Evolutionary conservation across 2,888 invertebrate genomes (phyloP), one percentile per base, ranked within the genome.

Genomic region (Cephus spinipes): DNA sequence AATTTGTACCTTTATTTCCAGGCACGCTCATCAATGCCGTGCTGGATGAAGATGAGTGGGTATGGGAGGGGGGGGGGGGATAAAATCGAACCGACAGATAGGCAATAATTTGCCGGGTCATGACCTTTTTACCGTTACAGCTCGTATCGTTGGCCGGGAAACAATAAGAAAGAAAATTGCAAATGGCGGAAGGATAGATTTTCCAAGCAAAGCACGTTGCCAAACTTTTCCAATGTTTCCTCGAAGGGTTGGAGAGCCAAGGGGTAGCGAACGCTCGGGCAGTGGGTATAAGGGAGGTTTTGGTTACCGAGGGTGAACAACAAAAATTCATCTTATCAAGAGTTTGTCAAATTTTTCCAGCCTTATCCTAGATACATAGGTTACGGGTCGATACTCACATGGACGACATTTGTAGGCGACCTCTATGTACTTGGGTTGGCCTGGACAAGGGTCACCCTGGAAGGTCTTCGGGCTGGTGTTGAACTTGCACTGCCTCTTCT

Each of bases 321-420:
- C 0, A 15, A 40, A 40, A 40, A 6, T 15, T 40, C 6, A 15
- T 15, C 6, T 23, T 55, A 55, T 55, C 23, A 0, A 55, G 23
- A 55, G 2, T 15, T 2, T 9, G 55, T 23, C 23, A 55, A 6
- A 15, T 23, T 15, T 15, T 55, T 9, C 6, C 1, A 4, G 12
- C 15, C 36, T 36, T 40, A 15, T 40, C 15, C 2, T 6, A 55
- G 23, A 36, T 4, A 36, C 36, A 12, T 15, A 2, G 9, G 0
- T 35, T 3, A 55, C 15, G 0, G 9, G 12, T 23, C 74, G 73
- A 76, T 92, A 96, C 97, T 97, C 94, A 98, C 98, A 97, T 90
- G 99, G 99, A 92, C 97, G 95, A 94, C 99, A 99, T 93, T 98
- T 98, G 93, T 98, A 99, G 86, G 97, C 97, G 83, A 98, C 97